Evolutionary conservation across 2,113 vertebrate species (phyloP), one percentile per base, ranked within the genome.

Genomic region (Australoheros scitulus): DNA sequence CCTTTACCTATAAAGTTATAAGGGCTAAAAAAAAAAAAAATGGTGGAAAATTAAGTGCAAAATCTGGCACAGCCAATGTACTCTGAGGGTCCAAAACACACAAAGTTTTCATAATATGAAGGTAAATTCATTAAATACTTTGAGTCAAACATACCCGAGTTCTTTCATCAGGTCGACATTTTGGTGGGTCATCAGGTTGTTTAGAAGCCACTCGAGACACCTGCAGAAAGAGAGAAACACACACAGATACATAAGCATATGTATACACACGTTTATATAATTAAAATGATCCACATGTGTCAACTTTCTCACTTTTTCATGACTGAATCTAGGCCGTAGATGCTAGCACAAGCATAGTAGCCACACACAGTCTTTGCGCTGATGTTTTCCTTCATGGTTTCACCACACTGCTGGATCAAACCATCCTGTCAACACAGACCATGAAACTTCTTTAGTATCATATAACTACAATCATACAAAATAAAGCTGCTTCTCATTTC

Each of bases 331-430:
- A 99, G 93, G 83, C 97, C 98, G 3, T 99, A 99, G 2, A 96
- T 97, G 83, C 95, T 97, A 2, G 98, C 97, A 34, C 97, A 97
- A 13, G 96, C 95, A 5, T 98, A 98, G 90, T 97, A 99, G 76
- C 96, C 95, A 92, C 98, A 99, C 81, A 98, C 97, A 0, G 97
- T 98, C 92, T 97, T 98, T 7, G 96, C 96, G 85, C 95, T 97
- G 90, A 99, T 97, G 84, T 98, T 99, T 94, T 99, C 98, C 95
- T 98, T 98, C 98, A 99, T 99, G 29, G 97, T 98, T 92, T 99
- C 98, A 15, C 97, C 97, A 83, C 98, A 99, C 34, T 99, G 98
- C 91, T 97, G 98, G 91, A 99, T 99, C 92, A 99, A 94, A 59
- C 97, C 97, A 86, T 99, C 98, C 98, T 99, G 94, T 82, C 84